Evolutionary conservation across 1,140 invertebrate species (phyloP).

Genomic region (Saccostrea cuccullata): DNA sequence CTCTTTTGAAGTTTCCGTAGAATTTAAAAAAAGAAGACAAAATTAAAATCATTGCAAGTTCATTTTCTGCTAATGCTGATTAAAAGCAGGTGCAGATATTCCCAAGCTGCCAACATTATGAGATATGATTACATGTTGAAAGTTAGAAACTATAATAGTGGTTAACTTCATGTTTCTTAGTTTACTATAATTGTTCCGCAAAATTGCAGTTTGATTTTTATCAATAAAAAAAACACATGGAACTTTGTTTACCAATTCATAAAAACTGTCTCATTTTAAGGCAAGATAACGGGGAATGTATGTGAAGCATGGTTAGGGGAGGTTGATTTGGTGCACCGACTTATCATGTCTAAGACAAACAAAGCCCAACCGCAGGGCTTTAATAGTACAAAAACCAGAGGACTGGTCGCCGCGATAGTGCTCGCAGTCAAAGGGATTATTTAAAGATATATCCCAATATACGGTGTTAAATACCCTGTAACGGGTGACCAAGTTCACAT

Average conservation of each 20-base stretch:
- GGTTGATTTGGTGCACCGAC: slow-evolving; percentile 5
- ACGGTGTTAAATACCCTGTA: neutral
- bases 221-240: slow-evolving; percentile 15
- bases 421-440: neutral
- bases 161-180: neutral
- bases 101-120: neutral
- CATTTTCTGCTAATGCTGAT: neutral
- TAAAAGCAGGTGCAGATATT: slow-evolving; percentile 25
- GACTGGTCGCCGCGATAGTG: neutral
- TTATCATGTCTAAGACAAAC: neutral
- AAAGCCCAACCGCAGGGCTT: slow-evolving; percentile 27
- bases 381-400: slow-evolving; percentile 2
- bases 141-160: neutral
- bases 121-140: neutral
- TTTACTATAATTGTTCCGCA: slow-evolving; percentile 12
- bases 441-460: neutral
- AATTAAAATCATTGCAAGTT: neutral
- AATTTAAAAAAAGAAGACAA: neutral
- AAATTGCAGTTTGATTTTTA: slow-evolving; percentile 17
- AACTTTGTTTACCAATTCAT: neutral
- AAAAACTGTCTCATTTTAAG: neutral
- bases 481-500: slow-evolving; percentile 13
- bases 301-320: slow-evolving; percentile 3
- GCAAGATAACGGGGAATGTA: neutral
- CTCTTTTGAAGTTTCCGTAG: neutral